Conservation (phyloP, 1,140 invertebrate genomes). For the Chlorops oryzae region DNA sequence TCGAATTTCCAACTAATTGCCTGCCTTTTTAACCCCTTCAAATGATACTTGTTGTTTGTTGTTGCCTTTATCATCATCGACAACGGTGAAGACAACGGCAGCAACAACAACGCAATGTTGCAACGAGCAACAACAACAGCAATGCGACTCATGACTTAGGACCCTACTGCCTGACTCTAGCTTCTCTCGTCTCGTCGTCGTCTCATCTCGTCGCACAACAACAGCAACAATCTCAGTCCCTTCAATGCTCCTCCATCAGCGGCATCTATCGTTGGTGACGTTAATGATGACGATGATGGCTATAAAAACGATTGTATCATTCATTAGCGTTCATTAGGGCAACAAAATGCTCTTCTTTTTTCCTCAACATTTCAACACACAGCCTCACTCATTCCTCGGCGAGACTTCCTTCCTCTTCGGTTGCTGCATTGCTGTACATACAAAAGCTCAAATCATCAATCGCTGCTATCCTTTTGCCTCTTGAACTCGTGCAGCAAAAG, state of each 20-base stretch:
- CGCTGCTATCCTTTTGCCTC: not conserved
- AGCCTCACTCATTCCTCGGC: conserved; percentile 27
- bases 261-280: too few relatives aligned
- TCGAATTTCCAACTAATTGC: conserved; percentile 49
- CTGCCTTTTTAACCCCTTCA: conserved; percentile 48
- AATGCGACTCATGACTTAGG: too few relatives aligned
- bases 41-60: conserved; percentile 24
- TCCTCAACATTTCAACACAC: conserved; percentile 25
- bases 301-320: too few relatives aligned
- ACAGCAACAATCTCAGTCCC: too few relatives aligned
- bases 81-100: conserved; percentile 17
- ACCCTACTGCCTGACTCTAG: not conserved
- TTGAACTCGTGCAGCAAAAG: too few relatives aligned
- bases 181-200: not conserved
- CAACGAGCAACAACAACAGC: conserved; percentile 8
- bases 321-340: conserved; percentile 40
- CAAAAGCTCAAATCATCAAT: too few relatives aligned
- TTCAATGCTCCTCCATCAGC: too few relatives aligned
- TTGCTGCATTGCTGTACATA: conserved; percentile 7
- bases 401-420: conserved; percentile 2
- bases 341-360: conserved; percentile 47
- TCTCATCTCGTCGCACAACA: too few relatives aligned
- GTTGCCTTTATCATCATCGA: conserved; percentile 37
- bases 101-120: conserved; percentile 10
- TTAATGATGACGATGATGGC: too few relatives aligned